phyloP scores from a whole-genome alignment of 2,888 invertebrate species.

The Thysanoteuthis rhombus region DNA sequence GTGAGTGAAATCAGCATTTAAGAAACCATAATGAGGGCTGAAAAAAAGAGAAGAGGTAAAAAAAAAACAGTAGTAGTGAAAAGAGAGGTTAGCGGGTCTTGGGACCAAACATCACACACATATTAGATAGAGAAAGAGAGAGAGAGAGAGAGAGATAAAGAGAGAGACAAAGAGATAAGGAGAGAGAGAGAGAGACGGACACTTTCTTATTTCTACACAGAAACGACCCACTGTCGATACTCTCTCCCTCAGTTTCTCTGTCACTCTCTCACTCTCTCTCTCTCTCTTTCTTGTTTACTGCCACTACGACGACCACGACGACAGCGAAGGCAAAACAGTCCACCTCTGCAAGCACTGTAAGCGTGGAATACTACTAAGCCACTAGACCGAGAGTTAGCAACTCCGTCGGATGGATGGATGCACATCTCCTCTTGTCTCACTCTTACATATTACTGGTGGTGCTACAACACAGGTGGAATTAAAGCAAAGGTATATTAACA shows the following conservation, averaged over 20 bases:
- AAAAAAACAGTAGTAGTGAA: neutral
- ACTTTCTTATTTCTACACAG: neutral
- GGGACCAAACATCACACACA: neutral
- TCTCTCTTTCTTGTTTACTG: neutral
- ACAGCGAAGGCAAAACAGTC: neutral
- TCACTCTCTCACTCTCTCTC: neutral
- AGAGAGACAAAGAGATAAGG: neutral
- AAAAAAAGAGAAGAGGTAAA: neutral
- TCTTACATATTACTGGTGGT: slow-evolving; percentile 12
- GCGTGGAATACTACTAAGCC: slow-evolving; percentile 12
- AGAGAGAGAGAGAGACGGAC: neutral
- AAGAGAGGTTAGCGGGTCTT: neutral
- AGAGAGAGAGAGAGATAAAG: neutral
- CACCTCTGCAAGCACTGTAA: neutral
- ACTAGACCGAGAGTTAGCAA: slow-evolving; percentile 12
- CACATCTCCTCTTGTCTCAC: slow-evolving; percentile 12
- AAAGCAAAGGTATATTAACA: neutral
- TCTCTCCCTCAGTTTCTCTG: neutral
- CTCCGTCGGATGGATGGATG: slow-evolving; percentile 12
- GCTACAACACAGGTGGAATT: neutral
- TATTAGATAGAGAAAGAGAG: neutral
- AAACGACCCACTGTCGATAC: neutral
- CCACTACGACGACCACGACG: neutral
- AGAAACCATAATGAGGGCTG: neutral
- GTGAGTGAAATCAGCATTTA: neutral